Percentiles rank a stretch among this genome's conserved stretches.
Evolutionary conservation across 2,113 vertebrate species (phyloP).

Genomic region (Aegithalos caudatus): DNA sequence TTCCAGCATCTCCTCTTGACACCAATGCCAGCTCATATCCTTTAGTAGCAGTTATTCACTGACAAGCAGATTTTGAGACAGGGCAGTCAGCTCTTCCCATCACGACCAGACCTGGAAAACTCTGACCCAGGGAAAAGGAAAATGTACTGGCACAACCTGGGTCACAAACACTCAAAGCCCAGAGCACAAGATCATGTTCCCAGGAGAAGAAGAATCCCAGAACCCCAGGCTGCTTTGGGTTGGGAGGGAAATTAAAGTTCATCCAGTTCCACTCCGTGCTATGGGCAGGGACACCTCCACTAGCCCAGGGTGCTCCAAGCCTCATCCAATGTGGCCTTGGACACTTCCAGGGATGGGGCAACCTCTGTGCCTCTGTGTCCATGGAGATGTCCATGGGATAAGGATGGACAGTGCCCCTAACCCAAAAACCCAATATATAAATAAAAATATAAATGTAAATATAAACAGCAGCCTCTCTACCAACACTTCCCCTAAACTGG

Average conservation of each 20-base stretch:
- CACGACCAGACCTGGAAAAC: neutral
- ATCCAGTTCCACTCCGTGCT: neutral
- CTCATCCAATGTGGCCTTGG: neutral
- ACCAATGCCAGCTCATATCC: fast-evolving
- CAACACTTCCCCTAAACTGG: neutral
- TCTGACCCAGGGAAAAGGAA: neutral
- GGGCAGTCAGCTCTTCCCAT: fast-evolving
- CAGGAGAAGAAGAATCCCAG: neutral
- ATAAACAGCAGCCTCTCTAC: neutral
- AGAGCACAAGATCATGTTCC: too few relatives aligned
- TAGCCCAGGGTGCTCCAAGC: neutral
- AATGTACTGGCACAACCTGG: fast-evolving
- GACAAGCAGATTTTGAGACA: neutral
- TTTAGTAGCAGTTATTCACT: neutral
- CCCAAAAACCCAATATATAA: neutral
- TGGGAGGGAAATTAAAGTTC: neutral
- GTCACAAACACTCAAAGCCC: neutral
- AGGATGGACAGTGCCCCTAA: neutral
- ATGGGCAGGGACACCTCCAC: neutral
- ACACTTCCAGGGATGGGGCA: neutral
- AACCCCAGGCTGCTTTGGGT: neutral
- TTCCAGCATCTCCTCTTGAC: neutral
- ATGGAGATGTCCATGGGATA: neutral
- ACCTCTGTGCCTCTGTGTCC: neutral
- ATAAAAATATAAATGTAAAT: neutral